Evolutionary conservation across 2,888 invertebrate species (phyloP), one percentile per base, ranked within the genome.

Genomic region (Drosophila affinis): DNA sequence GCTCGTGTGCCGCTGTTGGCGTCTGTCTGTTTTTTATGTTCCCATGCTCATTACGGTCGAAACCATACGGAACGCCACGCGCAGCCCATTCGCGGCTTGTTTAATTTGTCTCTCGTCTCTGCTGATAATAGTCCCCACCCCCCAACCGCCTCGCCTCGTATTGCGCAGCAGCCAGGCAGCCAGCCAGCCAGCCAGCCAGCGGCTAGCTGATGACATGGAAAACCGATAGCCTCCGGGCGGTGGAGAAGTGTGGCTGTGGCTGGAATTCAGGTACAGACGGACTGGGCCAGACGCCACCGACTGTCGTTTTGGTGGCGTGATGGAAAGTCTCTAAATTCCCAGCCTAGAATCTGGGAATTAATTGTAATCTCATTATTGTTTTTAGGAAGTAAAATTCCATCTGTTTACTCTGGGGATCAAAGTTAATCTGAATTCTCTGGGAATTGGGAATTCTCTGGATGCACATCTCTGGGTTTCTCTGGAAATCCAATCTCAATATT

Each of bases 1-100:
- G 14, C 21, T 9, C 34, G 10, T 12, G 34, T 12, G 12, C 12
- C 34, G 34, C 34, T 34, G 5, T 34, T 34, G 14, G 14, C 14
- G 45, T 24, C 52, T 29, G 56, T 46, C 52, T 57, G 56, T 70
- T 65, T 75, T 75, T 75, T 75, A 75, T 70, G 78, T 86, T 83
- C 86, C 83, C 83, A 83, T 83, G 86, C 86, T 86, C 83, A 83
- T 83, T 83, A 79, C 79, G 69, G 70, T 72, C 77, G 56, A 69
- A 76, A 24, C 52, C 64, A 65, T 75, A 79, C 72, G 59, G 59
- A 68, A 62, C 68, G 86, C 79, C 83, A 83, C 83, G 83, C 83
- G 83, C 83, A 83, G 72, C 47, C 67, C 68, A 78, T 62, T 56
- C 58, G 63, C 76, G 45, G 34, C 77, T 64, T 67, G 52, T 45